These are phyloP conservation scores for Laticauda colubrina DNA, from an alignment of 2,113 vertebrate species.

Conservation along the genomic window DNA sequence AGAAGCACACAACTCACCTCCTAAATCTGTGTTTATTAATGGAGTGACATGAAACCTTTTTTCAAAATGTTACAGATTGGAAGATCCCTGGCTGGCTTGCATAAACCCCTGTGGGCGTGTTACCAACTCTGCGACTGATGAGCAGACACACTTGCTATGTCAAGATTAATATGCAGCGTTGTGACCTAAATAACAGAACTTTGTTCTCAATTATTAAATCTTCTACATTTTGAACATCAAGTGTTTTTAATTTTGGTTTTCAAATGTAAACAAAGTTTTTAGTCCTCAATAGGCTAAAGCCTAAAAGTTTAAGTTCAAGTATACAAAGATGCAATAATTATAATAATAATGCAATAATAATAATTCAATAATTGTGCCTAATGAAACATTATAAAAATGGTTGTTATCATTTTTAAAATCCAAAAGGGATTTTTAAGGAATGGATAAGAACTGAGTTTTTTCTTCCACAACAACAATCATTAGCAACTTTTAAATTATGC, in stretches of 20 bases:
- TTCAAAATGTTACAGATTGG: conserved; percentile 3
- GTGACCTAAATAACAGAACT: neutral
- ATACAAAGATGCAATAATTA: neutral
- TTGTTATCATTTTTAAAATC: neutral
- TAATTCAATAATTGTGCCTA: neutral
- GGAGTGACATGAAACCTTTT: conserved; percentile 10
- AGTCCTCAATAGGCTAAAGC: neutral
- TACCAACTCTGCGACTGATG: neutral
- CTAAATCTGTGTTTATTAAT: conserved; percentile 40
- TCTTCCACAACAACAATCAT: neutral
- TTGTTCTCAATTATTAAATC: neutral
- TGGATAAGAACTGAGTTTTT: neutral
- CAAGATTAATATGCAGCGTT: neutral
- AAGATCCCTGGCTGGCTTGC: neutral
- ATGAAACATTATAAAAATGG: neutral
- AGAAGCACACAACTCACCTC: neutral
- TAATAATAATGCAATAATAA: too few species aligned
- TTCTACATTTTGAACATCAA: neutral
- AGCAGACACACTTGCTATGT: neutral
- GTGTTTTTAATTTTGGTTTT: neutral
- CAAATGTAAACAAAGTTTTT: neutral
- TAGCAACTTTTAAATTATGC: neutral
- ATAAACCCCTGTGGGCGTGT: neutral
- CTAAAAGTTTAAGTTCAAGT: neutral
- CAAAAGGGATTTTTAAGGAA: neutral